phyloP scores from a whole-genome alignment of 2,113 vertebrate genomes.

The Neolamprologus caudopunctatus region DNA sequence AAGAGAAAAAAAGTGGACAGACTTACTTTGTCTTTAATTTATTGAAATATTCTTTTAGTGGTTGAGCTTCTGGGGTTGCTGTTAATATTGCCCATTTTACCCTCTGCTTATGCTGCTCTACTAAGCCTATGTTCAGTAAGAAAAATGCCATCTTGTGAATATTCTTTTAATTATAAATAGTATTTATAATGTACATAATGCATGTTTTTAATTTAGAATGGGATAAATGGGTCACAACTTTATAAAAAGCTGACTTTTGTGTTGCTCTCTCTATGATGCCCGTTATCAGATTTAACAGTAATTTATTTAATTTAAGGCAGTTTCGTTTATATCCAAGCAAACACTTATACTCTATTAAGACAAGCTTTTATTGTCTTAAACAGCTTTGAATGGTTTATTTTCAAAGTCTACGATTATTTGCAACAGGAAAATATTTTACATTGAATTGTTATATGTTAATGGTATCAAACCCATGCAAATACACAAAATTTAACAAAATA shows the following conservation, averaged over 20 bases:
- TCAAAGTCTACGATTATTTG: neutral
- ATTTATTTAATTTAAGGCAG: neutral
- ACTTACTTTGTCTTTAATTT: slow-evolving; percentile 17
- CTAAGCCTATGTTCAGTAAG: neutral
- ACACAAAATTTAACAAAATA: neutral
- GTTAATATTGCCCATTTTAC: neutral
- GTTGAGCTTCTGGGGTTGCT: slow-evolving; percentile 35
- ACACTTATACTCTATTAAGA: neutral
- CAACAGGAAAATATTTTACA: neutral
- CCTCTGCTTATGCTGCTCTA: neutral
- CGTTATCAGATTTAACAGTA: neutral
- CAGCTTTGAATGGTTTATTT: neutral
- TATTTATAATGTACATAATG: slow-evolving; percentile 5
- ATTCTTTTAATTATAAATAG: neutral
- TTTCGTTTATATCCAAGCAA: neutral
- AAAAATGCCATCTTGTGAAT: neutral
- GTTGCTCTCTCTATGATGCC: neutral
- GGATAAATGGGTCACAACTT: neutral
- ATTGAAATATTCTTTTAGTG: slow-evolving; percentile 19
- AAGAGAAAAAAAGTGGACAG: neutral
- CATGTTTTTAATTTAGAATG: neutral
- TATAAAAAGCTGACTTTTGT: neutral
- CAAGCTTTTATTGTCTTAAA: neutral
- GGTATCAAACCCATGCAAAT: neutral
- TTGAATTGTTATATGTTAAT: neutral